Evolutionary conservation across 2,888 invertebrate genomes (phyloP), one percentile per base, ranked within the genome.

Genomic region (Platycheirus albimanus): DNA sequence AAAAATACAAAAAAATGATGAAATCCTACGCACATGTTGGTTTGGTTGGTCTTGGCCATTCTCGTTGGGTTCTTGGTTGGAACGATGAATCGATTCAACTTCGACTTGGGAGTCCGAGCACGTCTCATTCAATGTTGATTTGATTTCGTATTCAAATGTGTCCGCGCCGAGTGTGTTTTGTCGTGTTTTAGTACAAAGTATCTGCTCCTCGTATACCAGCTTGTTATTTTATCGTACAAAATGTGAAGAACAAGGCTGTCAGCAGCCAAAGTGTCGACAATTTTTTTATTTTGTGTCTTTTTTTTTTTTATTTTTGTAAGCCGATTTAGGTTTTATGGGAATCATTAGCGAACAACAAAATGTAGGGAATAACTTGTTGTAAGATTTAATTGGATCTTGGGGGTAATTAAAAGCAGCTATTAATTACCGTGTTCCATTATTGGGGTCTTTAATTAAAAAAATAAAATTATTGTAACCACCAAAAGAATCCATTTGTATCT

Each of bases 81-180:
- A 41, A 36, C 70, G 51, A 75, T 45, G 76, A 64, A 64, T 64
- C 43, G 64, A 49, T n/a, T n/a, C n/a, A 67, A 66, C n/a, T n/a
- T n/a, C 80, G 30, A 70, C 20, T 81, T 77, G 20, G 49, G 17
- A 81, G 77, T 81, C 61, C 61, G 43, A 15, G 49, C 81, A 81
- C 81, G 81, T 72, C 61, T 63, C 41, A 15, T 49, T 28, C 30
- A 30, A 71, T 77, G 81, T 81, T 81, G 81, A 81, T 77, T 81
- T 77, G 81, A 81, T 81, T 67, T 77, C 49, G 66, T 72, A 81
- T 81, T 81, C 81, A 77, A 81, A 81, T 72, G 81, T 61, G 81
- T 61, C 38, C 52, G 58, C 51, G 52, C 47, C 75, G 28, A 33
- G 49, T 47, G 51, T 49, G 51, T 71, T 20, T 36, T 63, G 28